Evolutionary conservation across 1,140 invertebrate species (phyloP).

Genomic region (Mercenaria mercenaria): DNA sequence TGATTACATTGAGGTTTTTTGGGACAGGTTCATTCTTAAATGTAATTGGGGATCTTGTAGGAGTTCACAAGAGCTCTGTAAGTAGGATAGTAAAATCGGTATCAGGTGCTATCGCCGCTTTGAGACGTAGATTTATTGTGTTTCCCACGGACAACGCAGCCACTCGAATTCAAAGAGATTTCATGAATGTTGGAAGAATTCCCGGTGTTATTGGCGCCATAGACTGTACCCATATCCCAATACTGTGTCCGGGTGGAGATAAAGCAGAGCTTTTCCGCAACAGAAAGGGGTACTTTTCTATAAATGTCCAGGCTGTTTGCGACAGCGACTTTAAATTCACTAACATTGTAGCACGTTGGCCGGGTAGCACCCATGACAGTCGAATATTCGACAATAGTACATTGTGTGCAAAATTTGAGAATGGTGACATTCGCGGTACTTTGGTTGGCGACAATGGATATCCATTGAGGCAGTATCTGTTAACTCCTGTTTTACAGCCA

Average conservation of each 20-base stretch:
- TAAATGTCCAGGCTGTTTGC: slow-evolving; percentile 42
- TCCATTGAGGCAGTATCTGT: background rate
- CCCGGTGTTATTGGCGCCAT: background rate
- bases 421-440: background rate
- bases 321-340: slow-evolving; percentile 10
- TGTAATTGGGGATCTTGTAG: slow-evolving; percentile 12
- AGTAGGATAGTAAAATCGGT: background rate
- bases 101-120: background rate
- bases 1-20: slow-evolving; percentile 13
- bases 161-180: background rate
- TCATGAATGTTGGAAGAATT: background rate
- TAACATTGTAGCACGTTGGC: slow-evolving; percentile 51
- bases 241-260: background rate
- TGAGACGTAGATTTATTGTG: background rate
- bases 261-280: slow-evolving; percentile 24
- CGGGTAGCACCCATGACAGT: slow-evolving; percentile 41
- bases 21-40: background rate
- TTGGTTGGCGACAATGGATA: slow-evolving; percentile 22
- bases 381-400: slow-evolving; percentile 19
- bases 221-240: background rate
- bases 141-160: background rate
- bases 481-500: background rate
- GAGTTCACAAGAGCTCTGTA: background rate
- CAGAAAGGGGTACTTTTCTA: slow-evolving; percentile 54
- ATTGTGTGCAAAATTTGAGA: background rate